phyloP scores from a whole-genome alignment of 2,113 vertebrate species.

The Peromyscus californicus region DNA sequence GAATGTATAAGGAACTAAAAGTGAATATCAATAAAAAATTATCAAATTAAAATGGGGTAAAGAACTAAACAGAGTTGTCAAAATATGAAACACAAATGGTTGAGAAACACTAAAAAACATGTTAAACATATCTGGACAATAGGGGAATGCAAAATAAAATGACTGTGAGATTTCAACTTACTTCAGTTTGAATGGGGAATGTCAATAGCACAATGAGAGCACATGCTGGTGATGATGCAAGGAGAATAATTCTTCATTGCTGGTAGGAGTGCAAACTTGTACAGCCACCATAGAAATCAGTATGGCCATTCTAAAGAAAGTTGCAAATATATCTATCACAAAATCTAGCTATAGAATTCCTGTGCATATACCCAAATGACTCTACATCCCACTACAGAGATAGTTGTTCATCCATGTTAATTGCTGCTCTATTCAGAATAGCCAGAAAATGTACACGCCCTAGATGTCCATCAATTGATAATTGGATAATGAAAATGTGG shows the following conservation, averaged over 20 bases:
- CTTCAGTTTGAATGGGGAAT: not conserved
- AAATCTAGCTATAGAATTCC: not conserved
- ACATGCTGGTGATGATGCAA: not conserved
- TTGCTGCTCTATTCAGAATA: not conserved
- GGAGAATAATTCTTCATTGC: not conserved
- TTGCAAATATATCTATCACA: not conserved
- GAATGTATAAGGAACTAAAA: not conserved
- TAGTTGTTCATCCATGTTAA: not conserved
- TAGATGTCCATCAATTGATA: not conserved
- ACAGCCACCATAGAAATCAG: not conserved
- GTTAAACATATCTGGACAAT: not conserved
- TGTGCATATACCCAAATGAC: not conserved
- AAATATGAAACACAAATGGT: not conserved
- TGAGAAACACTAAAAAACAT: not conserved
- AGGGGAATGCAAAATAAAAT: not conserved
- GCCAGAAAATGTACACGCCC: not conserved
- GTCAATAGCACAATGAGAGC: not conserved
- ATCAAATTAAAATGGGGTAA: not conserved
- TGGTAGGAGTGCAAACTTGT: not conserved
- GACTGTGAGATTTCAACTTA: not conserved
- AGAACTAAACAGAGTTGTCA: not conserved
- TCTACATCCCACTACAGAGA: not conserved
- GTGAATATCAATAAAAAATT: not conserved
- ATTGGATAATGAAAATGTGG: not conserved
- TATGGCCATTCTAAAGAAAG: not conserved